Conservation (phyloP, 2,888 invertebrate genomes). For the Apamea crenata region DNA sequence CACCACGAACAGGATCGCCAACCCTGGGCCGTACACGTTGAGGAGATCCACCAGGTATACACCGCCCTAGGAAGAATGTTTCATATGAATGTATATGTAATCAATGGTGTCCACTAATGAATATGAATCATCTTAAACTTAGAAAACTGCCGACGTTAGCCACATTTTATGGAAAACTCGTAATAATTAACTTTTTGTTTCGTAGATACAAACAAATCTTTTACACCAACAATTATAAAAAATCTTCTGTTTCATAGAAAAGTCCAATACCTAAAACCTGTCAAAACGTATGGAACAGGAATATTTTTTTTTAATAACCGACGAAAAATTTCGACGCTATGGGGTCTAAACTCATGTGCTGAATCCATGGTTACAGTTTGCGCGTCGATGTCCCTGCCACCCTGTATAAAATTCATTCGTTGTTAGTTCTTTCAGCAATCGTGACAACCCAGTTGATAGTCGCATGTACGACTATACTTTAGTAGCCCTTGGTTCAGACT, state of each 20-base stretch:
- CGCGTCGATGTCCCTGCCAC: too few relatives aligned
- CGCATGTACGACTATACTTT: background rate
- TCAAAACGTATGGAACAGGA: too few relatives aligned
- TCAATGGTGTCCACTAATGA: background rate
- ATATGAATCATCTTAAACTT: background rate
- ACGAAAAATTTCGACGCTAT: too few relatives aligned
- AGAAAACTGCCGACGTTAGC: background rate
- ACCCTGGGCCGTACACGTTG: slow-evolving; percentile 96
- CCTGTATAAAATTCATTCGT: background rate
- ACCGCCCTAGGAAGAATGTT: slow-evolving; percentile 92
- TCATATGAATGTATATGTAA: too few relatives aligned
- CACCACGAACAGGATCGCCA: slow-evolving; percentile 97
- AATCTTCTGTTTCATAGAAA: too few relatives aligned
- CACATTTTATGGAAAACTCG: background rate
- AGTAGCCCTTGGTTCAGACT: too few relatives aligned
- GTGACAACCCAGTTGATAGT: background rate
- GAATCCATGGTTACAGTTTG: too few relatives aligned
- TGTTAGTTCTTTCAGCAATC: background rate
- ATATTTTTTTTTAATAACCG: too few relatives aligned
- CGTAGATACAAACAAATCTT: background rate
- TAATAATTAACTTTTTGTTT: background rate
- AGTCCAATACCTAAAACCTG: too few relatives aligned
- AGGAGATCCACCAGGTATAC: slow-evolving; percentile 96
- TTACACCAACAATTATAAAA: background rate
- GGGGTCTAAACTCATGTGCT: too few relatives aligned